A percentile compares a stretch with the other conserved stretches of the same genome.
Conservation (phyloP, 2,797 vertebrate species). For the Salarias fasciatus region DNA sequence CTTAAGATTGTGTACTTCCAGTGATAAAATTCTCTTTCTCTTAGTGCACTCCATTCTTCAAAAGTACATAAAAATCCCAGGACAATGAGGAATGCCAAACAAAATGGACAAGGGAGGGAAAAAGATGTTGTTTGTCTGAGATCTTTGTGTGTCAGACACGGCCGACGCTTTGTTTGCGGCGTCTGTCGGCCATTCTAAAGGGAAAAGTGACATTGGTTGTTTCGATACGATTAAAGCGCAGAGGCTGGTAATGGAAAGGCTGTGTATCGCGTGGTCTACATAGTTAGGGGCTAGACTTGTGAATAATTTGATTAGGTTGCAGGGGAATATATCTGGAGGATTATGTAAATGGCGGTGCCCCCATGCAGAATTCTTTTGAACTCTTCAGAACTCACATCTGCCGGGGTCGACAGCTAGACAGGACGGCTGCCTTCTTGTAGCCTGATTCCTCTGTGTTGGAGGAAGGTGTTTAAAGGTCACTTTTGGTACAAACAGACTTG, state of each 20-base stretch:
- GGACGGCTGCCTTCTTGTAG: constrained; percentile 80
- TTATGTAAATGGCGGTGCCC: constrained; percentile 89
- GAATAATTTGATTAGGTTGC: constrained; percentile 91
- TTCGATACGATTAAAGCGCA: constrained; percentile 82
- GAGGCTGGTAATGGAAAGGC: constrained; percentile 80
- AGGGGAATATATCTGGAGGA: constrained; percentile 89
- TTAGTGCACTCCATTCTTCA: constrained; percentile 65
- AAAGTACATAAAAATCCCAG: constrained; percentile 75
- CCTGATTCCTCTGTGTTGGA: constrained; percentile 79
- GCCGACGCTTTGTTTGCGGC: constrained; percentile 72
- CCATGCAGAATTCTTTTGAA: constrained; percentile 88
- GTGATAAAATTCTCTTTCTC: constrained; percentile 71
- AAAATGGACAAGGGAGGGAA: constrained; percentile 71
- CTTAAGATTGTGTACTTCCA: constrained; percentile 64
- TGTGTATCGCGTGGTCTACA: constrained; percentile 80
- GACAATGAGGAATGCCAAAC: constrained; percentile 75
- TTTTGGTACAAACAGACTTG: constrained; percentile 84
- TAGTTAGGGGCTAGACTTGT: constrained; percentile 87
- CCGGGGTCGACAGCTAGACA: constrained; percentile 87
- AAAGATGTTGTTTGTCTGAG: constrained; percentile 70
- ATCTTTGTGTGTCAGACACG: constrained; percentile 79
- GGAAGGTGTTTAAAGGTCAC: constrained; percentile 87
- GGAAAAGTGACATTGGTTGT: constrained; percentile 86
- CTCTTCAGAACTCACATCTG: constrained; percentile 90
- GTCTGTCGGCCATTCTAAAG: constrained; percentile 77